Conservation (phyloP, 35 echinoderm and acorn worm genomes). For the Stichopus chloronotus region DNA sequence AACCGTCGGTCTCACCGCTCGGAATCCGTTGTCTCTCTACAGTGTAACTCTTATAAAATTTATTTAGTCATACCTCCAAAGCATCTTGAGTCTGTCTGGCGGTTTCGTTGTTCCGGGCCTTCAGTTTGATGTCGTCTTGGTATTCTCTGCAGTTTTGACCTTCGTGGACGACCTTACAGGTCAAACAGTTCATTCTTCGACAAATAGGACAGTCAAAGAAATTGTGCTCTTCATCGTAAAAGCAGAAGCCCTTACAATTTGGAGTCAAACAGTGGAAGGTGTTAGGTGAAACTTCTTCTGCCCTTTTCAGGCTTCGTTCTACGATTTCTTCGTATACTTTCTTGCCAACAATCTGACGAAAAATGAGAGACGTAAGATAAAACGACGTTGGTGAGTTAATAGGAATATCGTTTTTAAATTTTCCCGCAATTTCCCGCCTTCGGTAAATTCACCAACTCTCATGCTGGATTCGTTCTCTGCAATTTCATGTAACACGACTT, state of each 20-base stretch:
- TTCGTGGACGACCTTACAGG: slow-evolving; percentile 56
- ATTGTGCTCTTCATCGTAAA: slow-evolving; percentile 52
- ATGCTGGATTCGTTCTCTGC: too few species aligned
- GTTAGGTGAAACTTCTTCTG: slow-evolving; percentile 20
- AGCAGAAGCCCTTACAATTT: slow-evolving; percentile 49
- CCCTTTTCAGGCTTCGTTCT: slow-evolving; percentile 1
- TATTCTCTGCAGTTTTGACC: slow-evolving; percentile 53
- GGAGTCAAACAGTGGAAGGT: slow-evolving; percentile 57
- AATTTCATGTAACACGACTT: too few species aligned
- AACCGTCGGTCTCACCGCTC: too few species aligned
- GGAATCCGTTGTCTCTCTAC: too few species aligned
- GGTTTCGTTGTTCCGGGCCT: slow-evolving; percentile 28
- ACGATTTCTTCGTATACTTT: slow-evolving; percentile 9
- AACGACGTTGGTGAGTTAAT: background rate
- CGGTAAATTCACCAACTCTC: too few species aligned
- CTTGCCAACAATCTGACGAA: slow-evolving; percentile 16
- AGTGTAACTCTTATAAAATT: too few species aligned
- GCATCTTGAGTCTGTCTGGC: slow-evolving; percentile 21
- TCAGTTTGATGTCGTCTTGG: slow-evolving; percentile 45
- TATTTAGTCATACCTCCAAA: slow-evolving; percentile 1
- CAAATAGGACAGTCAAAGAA: slow-evolving; percentile 56
- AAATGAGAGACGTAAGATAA: too few species aligned
- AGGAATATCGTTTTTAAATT: background rate
- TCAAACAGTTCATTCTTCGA: slow-evolving; percentile 43
- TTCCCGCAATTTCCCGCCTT: too few species aligned